These are phyloP conservation scores for Tenthredo scrophulariae DNA, from an alignment of 2,888 invertebrate genomes.

Conservation along the genomic window DNA sequence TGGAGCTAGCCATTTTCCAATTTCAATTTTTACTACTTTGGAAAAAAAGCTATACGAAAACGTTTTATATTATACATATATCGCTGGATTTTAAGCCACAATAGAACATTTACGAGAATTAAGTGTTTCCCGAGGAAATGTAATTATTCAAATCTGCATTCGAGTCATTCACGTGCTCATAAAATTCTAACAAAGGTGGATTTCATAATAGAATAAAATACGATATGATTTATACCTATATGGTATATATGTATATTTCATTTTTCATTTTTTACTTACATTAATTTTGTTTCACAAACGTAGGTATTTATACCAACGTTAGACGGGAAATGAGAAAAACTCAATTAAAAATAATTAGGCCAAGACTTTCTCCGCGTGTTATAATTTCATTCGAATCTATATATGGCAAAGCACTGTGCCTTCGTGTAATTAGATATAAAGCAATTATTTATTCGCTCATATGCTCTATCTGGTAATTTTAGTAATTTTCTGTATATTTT, in stretches of 20 bases:
- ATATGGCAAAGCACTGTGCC: neutral
- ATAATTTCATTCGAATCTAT: constrained; percentile 14
- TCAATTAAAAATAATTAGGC: constrained; percentile 58
- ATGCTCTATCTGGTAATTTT: neutral
- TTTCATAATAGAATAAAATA: neutral
- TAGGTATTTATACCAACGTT: neutral
- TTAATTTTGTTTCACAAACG: neutral
- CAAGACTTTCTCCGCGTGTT: constrained; percentile 15
- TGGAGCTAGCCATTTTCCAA: constrained; percentile 68
- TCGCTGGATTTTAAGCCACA: neutral
- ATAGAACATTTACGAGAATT: constrained; percentile 4
- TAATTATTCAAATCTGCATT: neutral
- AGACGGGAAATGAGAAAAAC: constrained; percentile 60
- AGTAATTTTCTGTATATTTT: too few species aligned
- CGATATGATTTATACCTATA: neutral
- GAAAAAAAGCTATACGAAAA: neutral
- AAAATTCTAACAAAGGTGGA: neutral
- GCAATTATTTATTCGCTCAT: neutral
- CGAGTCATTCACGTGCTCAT: too few species aligned
- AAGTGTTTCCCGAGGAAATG: neutral
- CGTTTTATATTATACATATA: neutral
- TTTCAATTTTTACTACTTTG: constrained; percentile 64
- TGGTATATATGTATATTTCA: neutral
- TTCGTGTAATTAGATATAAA: neutral
- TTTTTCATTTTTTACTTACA: constrained; percentile 1